These are phyloP conservation scores for Drosophila sechellia DNA, from an alignment of 1,140 invertebrate genomes.

Conservation along the genomic window DNA sequence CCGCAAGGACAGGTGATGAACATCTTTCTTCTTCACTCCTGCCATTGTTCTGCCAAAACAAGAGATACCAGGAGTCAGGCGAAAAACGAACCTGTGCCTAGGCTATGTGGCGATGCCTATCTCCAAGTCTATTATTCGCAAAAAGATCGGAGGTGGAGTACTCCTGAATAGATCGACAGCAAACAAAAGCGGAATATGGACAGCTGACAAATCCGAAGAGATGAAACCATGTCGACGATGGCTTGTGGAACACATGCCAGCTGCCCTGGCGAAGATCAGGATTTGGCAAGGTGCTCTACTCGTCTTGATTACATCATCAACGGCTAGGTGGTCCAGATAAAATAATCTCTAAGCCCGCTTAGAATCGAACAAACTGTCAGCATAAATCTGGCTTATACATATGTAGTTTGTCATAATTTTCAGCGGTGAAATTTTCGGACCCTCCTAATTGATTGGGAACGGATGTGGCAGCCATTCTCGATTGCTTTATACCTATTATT, in stretches of 20 bases:
- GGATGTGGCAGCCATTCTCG: slow-evolving; percentile 64
- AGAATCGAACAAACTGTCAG: slow-evolving; percentile 47
- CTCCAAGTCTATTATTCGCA: slow-evolving; percentile 73
- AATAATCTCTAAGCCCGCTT: slow-evolving; percentile 2
- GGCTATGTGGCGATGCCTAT: slow-evolving; percentile 52
- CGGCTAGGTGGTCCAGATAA: slow-evolving; percentile 59
- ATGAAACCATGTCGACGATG: slow-evolving; percentile 38
- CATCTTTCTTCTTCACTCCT: slow-evolving; percentile 47
- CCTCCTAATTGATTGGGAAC: slow-evolving; percentile 73
- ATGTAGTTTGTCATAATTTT: slow-evolving; percentile 68
- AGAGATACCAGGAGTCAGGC: slow-evolving; percentile 58
- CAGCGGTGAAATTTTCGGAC: slow-evolving; percentile 6
- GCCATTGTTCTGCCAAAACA: slow-evolving; percentile 44
- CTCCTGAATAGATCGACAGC: slow-evolving; percentile 21
- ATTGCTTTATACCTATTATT: slow-evolving; percentile 76
- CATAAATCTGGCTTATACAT: slow-evolving; percentile 71
- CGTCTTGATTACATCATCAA: slow-evolving; percentile 65
- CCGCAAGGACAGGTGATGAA: slow-evolving; percentile 69
- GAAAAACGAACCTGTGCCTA: slow-evolving; percentile 62
- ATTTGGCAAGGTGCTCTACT: slow-evolving; percentile 69
- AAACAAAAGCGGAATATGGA: slow-evolving; percentile 60
- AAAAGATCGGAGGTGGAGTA: slow-evolving; percentile 18
- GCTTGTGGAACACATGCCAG: slow-evolving; percentile 49
- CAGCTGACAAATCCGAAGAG: slow-evolving; percentile 71
- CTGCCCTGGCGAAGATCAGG: slow-evolving; percentile 51